Percentiles rank a stretch among this genome's conserved stretches.
Evolutionary conservation across 2,888 invertebrate species (phyloP).

Genomic region (Actias luna): DNA sequence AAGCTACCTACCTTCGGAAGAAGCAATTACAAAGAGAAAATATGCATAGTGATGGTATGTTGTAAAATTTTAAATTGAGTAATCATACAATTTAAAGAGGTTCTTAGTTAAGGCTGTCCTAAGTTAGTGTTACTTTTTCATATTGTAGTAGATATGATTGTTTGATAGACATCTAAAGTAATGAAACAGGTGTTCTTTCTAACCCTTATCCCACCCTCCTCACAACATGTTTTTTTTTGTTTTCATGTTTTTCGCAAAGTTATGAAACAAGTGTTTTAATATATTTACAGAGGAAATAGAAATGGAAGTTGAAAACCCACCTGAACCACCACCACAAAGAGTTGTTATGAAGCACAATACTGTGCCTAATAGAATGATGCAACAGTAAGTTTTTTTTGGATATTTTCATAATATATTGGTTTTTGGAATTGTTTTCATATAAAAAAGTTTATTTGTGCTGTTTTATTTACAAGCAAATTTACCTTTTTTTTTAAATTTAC

Average conservation of each 20-base stretch:
- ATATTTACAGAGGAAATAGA: slow-evolving; percentile 73
- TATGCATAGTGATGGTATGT: slow-evolving; percentile 72
- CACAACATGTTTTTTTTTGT: too few relatives aligned
- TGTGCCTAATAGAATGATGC: slow-evolving; percentile 87
- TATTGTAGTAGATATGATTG: not conserved
- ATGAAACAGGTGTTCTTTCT: too few relatives aligned
- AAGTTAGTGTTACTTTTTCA: not conserved
- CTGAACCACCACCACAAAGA: slow-evolving; percentile 84
- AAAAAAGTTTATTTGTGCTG: too few relatives aligned
- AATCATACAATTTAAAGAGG: not conserved
- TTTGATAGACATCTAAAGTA: not conserved
- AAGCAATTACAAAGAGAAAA: slow-evolving; percentile 83
- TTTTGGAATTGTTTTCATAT: too few relatives aligned
- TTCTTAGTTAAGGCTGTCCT: not conserved
- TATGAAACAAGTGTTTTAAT: not conserved
- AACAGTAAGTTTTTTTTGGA: slow-evolving; percentile 83
- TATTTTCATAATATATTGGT: not conserved
- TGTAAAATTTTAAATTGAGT: slow-evolving; percentile 13
- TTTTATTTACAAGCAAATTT: too few relatives aligned
- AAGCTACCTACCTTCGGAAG: slow-evolving; percentile 91
- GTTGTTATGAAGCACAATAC: slow-evolving; percentile 89
- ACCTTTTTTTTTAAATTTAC: too few relatives aligned
- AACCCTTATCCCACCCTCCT: too few relatives aligned
- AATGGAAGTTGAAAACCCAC: slow-evolving; percentile 82
- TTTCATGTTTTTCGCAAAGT: too few relatives aligned